phyloP scores from a whole-genome alignment of 2,888 invertebrate species.

The Venusia cambrica region DNA sequence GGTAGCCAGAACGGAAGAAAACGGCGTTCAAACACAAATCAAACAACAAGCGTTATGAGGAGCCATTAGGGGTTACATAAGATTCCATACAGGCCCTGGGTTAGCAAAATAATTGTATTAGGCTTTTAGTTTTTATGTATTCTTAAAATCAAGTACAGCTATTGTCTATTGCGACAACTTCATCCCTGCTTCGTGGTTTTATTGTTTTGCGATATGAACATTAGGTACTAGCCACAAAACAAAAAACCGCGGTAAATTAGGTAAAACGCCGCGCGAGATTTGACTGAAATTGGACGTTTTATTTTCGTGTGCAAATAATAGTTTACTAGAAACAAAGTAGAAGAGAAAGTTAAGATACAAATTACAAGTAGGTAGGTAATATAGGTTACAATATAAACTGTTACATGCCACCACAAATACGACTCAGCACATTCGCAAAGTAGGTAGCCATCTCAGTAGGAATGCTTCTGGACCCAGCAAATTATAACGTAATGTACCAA shows the following conservation, averaged over 20 bases:
- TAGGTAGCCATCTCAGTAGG: conserved; percentile 54
- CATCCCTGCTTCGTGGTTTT: no score
- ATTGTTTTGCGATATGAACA: no score
- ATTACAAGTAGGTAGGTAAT: conserved; percentile 30
- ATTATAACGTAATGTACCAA: conserved; percentile 43
- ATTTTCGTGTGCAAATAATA: conserved; percentile 28
- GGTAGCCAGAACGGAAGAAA: conserved; percentile 79
- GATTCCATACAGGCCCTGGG: conserved; percentile 14
- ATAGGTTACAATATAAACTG: conserved; percentile 36
- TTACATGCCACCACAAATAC: conserved; percentile 63
- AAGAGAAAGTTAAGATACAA: conserved; percentile 32
- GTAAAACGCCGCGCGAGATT: no score
- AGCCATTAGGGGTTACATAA: conserved; percentile 38
- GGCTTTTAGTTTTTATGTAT: no score
- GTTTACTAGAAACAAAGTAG: conserved; percentile 27
- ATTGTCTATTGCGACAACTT: no score
- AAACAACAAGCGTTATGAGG: conserved; percentile 60
- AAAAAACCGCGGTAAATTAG: no score
- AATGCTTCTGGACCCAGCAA: conserved; percentile 47
- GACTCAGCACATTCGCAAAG: conserved; percentile 59
- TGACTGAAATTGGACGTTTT: no score
- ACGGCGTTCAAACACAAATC: conserved; percentile 73
- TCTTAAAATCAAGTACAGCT: no score
- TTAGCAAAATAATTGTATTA: conserved; percentile 13
- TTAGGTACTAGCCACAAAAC: no score